phyloP scores from a whole-genome alignment of 2,797 vertebrate genomes.

The Manis crassicaudata region DNA sequence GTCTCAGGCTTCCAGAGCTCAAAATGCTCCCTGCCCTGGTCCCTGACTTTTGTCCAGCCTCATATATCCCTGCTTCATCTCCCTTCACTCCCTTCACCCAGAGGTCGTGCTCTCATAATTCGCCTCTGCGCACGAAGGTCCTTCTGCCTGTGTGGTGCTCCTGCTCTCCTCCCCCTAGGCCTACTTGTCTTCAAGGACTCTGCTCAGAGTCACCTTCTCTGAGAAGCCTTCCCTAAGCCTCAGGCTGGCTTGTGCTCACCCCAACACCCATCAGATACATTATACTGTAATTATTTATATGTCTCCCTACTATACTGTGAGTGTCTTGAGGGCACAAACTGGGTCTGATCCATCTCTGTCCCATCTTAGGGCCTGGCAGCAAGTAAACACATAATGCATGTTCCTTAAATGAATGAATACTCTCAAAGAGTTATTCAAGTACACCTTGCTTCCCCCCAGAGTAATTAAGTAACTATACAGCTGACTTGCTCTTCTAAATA shows the following conservation, averaged over 20 bases:
- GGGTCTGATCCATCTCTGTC: not conserved
- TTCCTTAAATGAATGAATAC: constrained; percentile 24
- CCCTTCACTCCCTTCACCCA: not conserved
- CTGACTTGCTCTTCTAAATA: constrained; percentile 46
- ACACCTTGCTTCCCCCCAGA: not conserved
- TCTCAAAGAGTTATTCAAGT: constrained; percentile 2
- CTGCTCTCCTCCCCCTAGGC: not conserved
- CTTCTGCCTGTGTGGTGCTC: not conserved
- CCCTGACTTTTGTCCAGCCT: not conserved
- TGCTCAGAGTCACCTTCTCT: constrained; percentile 7
- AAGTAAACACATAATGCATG: not conserved
- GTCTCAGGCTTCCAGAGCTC: not conserved
- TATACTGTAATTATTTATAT: constrained; percentile 34
- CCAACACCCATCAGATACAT: not conserved
- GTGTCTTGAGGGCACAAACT: constrained; percentile 29
- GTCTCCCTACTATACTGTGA: not conserved
- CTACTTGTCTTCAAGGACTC: not conserved
- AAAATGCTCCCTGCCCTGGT: not conserved
- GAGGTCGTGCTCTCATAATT: not conserved
- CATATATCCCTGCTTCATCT: not conserved
- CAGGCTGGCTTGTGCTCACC: not conserved
- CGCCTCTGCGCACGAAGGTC: not conserved
- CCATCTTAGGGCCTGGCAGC: constrained; percentile 29
- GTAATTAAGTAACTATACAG: not conserved
- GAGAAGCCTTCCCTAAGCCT: not conserved